Percentiles rank a stretch among this genome's conserved stretches.
phyloP scores from a whole-genome alignment of 2,113 vertebrate genomes.

The Upupa epops region DNA sequence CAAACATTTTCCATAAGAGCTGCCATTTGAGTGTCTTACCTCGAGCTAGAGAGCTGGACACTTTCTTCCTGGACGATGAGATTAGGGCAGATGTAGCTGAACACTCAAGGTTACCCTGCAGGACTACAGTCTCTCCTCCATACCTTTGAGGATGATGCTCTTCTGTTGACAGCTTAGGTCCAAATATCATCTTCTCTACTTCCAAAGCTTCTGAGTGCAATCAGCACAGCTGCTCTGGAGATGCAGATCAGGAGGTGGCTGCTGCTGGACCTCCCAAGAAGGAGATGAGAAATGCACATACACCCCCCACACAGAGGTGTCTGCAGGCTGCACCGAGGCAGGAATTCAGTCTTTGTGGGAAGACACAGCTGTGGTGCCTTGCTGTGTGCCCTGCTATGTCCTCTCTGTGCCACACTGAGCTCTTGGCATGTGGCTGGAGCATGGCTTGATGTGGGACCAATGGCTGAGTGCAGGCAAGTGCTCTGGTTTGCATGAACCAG shows the following conservation, averaged over 20 bases:
- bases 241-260: neutral
- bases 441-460: neutral
- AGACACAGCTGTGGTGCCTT: neutral
- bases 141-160: neutral
- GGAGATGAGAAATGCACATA: neutral
- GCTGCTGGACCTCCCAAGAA: neutral
- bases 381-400: fast-evolving
- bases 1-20: neutral
- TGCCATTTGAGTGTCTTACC: neutral
- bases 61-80: neutral
- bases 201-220: neutral
- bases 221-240: neutral
- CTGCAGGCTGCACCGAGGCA: neutral
- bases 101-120: neutral
- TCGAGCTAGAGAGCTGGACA: neutral
- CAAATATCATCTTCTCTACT: neutral
- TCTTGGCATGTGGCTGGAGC: neutral
- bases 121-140: neutral
- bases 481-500: neutral
- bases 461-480: fast-evolving
- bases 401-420: neutral
- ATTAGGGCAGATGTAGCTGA: neutral
- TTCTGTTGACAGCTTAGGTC: neutral
- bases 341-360: neutral
- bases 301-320: fast-evolving